Evolutionary conservation across 2,888 invertebrate genomes (phyloP), one percentile per base, ranked within the genome.

Genomic region (Epinotia brunnichana): DNA sequence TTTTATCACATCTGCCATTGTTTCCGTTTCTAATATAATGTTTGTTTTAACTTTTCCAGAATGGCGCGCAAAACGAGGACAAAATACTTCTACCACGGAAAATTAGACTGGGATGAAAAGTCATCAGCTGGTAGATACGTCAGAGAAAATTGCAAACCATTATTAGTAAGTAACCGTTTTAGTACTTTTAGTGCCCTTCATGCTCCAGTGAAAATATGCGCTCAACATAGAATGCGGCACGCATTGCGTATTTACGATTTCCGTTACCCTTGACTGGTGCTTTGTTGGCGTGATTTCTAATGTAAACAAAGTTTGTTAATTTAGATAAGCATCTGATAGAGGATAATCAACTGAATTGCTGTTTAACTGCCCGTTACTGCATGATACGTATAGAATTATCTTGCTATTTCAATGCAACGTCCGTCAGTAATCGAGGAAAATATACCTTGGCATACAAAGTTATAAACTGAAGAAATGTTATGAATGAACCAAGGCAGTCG

Each of bases 71-170:
- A 97, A 94, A 97, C 97, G 75, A 98, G 98, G 94, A 99, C 98
- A 80, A 99, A 98, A 94, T 99, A 99, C 92, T 99, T 99, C 93
- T 98, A 98, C 93, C 97, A 98, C 88, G 99, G 99, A 69, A 97
- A 97, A 94, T 95, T 99, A 85, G 98, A 98, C 91, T 99, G 99
- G 99, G 98, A 99, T 88, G 98, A 98, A 81, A 98, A 98, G 87
- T 98, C 98, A 85, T 97, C 98, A 66, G 98, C 98, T 74, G 99
- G 99, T 69, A 96, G 98, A 93, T 99, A 99, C 87, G 99, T 99
- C 56, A 95, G 98, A 82, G 99, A 99, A 89, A 99, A 99, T 90
- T 99, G 99, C 94, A 99, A 98, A 94, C 99, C 99, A 70, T 93
- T 99, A 80, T 94, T 96, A 94, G 98, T 98, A 91, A 95, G 95